Base-by-base conservation (phyloP, 1,140 invertebrate species). In the Galleria mellonella region DNA sequence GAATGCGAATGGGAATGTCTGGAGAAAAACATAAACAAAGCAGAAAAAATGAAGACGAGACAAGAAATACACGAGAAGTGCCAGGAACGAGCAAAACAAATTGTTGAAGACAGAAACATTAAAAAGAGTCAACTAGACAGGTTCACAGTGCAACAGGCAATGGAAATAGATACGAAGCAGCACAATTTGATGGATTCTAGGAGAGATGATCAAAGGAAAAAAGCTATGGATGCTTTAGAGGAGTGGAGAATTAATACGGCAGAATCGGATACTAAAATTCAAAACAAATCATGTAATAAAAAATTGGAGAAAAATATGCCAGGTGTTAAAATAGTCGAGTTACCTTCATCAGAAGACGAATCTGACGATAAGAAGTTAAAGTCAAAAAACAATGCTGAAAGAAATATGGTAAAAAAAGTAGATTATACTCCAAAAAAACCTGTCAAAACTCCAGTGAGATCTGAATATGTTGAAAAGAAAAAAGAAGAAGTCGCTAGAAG, bases 151-250 rank as follows among this genome's bases (percentile, higher is more conserved):
- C 87, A 87, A 55, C 81, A 90, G 58, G 90, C 91, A 49, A 90
- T 93, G 47, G 76, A 88, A 47, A 71, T 90, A 30, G 89, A 92
- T 53, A 87, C 79, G 1, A 64, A 79, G 47, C 77, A 75, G 30
- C 70, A 89, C 13, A 72, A 86, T 38, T 64, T 87, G 56, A 92
- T 92, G 75, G 88, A 91, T 31, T 58, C 69, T 1, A 86, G 90
- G 35, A 85, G 87, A 55, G 83, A 91, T 55, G 53, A 74, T 9
- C 87, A 90, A 64, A 83, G 89, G 35, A 85, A 86, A 37, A 87
- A 88, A 76, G 91, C 91, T 9, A 90, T 92, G 83, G 81, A 88
- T 8, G 89, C 92, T 51, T 77, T 94, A 13, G 89, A 93, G 61
- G 81, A 87, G 40, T 94, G 91, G 91, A 89, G 90, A 44, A 23